Base-by-base conservation (phyloP, 2,888 invertebrate genomes). In the Callosobruchus maculatus region DNA sequence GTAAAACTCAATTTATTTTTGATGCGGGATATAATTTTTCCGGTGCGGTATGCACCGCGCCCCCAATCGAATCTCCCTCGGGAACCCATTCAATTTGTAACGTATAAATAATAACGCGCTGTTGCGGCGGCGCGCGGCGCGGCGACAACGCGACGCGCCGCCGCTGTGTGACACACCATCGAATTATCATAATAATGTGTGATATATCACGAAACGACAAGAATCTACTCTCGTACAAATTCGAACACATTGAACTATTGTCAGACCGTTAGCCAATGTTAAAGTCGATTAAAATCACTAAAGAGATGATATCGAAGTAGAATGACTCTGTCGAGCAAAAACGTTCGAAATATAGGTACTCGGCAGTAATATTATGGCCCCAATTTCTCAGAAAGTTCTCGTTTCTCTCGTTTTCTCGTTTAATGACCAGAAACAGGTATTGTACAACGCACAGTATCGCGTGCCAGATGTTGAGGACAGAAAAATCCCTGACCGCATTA, bases 11-110 rank as follows among this genome's bases (percentile, higher is more conserved):
- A 85, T 85, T 85, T 85, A 84, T 84, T 84, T 84, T 84, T 84
- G 85, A 85, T 84, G 83, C 82, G 83, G 83, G 82, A 83, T 84
- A 84, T 85, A 84, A 84, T 85, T 85, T 84, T 85, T 85, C 84
- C 84, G 84, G 83, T 81, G 18, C 13, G 7, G 5, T 49, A 18
- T 49, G 49, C 80, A 80, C 78, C 80, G 82, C 78, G 79, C 80
- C 79, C 80, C 79, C 80, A 79, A 78, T 77, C 80, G 75, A 78
- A 76, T 75, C 78, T 79, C 81, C 81, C 74, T 22, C 71, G 81
- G 80, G 81, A 80, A 77, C 77, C 80, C 82, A 82, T 82, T 82
- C 82, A 82, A 82, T 82, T 82, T 82, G 80, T 80, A 79, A 79
- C 81, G 78, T 81, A 82, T 82, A 82, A 82, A 82, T 82, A 82